Base-by-base conservation (phyloP, 2,888 invertebrate genomes). In the Drosophila atripex region DNA sequence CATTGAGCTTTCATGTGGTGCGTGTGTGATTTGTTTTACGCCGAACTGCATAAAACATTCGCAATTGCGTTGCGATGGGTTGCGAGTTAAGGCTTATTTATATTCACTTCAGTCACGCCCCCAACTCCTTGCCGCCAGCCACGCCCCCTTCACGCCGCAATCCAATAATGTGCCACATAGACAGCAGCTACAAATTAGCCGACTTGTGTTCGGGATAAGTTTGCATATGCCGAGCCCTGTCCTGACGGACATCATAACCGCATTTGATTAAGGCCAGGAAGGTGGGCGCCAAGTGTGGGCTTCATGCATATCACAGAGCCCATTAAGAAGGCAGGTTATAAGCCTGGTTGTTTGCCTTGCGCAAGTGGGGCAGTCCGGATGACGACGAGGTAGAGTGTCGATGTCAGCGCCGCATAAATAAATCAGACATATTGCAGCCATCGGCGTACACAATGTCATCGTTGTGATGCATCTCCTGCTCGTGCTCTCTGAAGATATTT, bases 21-120 rank as follows among this genome's bases (percentile, higher is more conserved):
- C 73, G 70, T 75, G 69, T 77, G 77, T 72, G 85, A 84, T 80
- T 80, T 80, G 80, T 82, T 80, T 85, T 78, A 68, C 70, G 79
- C 65, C 73, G 77, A 82, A 85, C 82, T 79, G 77, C 79, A 75
- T 77, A 78, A 75, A 77, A 65, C 78, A 80, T 76, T 46, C 49
- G 66, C 61, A 63, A 84, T 78, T 71, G 61, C 76, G 76, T 46
- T 75, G 43, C 54, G 69, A 73, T 74, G 73, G 65, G 78, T 11
- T 9, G 16, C 75, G 63, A 68, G 82, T 45, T 58, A 63, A 71
- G 61, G 38, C 53, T 51, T 69, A 65, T 77, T 73, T 61, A 55
- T 75, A 75, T 83, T 68, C 78, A 68, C 53, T 28, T 21, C 39
- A 56, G 63, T 51, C 55, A 63, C 71, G 52, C 71, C 54, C 54